Conservation (phyloP, 2,797 vertebrate species). For the Clarias fuscus region DNA sequence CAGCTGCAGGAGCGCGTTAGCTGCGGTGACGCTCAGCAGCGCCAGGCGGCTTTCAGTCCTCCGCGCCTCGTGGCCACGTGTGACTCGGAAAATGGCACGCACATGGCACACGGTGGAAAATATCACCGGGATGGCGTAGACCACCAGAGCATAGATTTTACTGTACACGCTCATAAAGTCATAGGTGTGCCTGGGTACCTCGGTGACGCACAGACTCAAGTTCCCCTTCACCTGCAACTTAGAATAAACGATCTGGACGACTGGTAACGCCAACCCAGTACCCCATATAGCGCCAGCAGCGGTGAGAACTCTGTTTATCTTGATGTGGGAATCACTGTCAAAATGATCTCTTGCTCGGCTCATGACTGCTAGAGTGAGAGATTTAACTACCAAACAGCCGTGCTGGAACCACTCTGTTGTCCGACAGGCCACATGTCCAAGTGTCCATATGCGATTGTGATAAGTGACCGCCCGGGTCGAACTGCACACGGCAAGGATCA, state of each 20-base stretch:
- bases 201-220: conserved; percentile 65
- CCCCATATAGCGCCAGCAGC: conserved; percentile 64
- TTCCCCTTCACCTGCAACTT: conserved; percentile 54
- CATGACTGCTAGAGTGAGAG: conserved; percentile 72
- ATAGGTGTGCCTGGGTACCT: conserved; percentile 65
- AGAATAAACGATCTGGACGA: conserved; percentile 74
- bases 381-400: conserved; percentile 74
- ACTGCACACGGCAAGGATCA: conserved; percentile 72
- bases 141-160: conserved; percentile 71
- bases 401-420: conserved; percentile 81
- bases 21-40: conserved; percentile 69
- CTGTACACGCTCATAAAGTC: conserved; percentile 76
- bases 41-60: conserved; percentile 70
- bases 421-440: conserved; percentile 73
- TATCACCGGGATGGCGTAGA: conserved; percentile 68
- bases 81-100: conserved; percentile 64
- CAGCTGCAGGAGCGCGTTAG: conserved; percentile 73
- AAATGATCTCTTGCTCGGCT: conserved; percentile 68
- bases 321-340: conserved; percentile 48
- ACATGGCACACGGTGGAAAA: conserved; percentile 72
- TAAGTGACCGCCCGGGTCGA: conserved; percentile 74
- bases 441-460: conserved; percentile 74
- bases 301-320: conserved; percentile 64
- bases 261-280: conserved; percentile 68
- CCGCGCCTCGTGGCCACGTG: conserved; percentile 61